Evolutionary conservation across 2,888 invertebrate species (phyloP), one percentile per base, ranked within the genome.

Genomic region (Mycalesis mineus): DNA sequence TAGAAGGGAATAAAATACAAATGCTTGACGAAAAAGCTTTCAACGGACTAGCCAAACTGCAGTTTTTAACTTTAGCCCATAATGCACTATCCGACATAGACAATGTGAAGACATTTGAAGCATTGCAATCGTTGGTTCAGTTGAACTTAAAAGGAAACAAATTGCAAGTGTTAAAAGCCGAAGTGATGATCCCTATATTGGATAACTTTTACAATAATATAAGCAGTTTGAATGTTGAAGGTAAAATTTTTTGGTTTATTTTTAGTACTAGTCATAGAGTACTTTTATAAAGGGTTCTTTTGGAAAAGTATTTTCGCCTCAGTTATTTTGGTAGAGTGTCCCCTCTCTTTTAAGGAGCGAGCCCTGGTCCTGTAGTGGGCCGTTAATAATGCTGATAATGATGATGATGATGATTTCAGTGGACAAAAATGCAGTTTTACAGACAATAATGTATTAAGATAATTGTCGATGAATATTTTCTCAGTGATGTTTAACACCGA

Each of bases 21-120:
- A 84, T 89, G 85, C 67, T 89, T 0, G 89, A 89, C 63, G 79
- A 84, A 1, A 84, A 78, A 69, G 88, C 88, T 1, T 88, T 89
- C 49, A 74, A 75, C 47, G 89, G 89, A 1, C 72, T 88, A 11
- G 57, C 63, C 0, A 78, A 75, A 17, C 57, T 89, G 9, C 70
- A 74, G 15, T 73, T 73, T 1, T 66, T 89, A n/a, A 78, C 82
- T 31, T 63, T 89, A 45, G 79, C 84, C 8, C 76, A 74, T 14
- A 89, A 89, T 61, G 81, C 80, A 39, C 58, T 89, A 6, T 63
- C 65, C 0, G 71, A 69, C 29, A 77, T 88, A 17, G 81, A 82
- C 6, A 84, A 81, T 65, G 70, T 65, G 2, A 80, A 77, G 57
- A 70, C 77, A 7, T 88, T 88, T 58, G 72, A 78, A 45, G 80